phyloP scores from a whole-genome alignment of 2,113 vertebrate species.

The Cynocephalus volans region DNA sequence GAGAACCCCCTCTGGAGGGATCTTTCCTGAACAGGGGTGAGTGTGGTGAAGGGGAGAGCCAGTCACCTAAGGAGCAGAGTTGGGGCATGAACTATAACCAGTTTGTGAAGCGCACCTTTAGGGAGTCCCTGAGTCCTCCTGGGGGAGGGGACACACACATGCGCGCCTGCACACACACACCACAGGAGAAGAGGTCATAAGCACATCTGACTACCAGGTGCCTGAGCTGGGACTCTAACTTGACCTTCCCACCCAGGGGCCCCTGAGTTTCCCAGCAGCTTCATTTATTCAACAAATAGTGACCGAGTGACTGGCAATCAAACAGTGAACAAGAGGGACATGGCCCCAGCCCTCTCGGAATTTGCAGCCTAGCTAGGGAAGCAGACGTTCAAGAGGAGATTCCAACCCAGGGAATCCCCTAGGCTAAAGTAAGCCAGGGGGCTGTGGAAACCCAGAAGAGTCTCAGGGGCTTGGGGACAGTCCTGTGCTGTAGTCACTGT shows the following conservation, averaged over 20 bases:
- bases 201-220: neutral
- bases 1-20: neutral
- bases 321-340: neutral
- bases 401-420: neutral
- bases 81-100: neutral
- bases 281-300: neutral
- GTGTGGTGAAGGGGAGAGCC: neutral
- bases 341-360: neutral
- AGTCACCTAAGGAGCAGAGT: neutral
- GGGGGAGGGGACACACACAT: neutral
- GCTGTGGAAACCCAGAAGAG: neutral
- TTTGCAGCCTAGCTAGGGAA: neutral
- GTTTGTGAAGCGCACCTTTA: neutral
- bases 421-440: neutral
- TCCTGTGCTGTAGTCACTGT: neutral
- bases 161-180: fast-evolving
- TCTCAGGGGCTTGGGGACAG: neutral
- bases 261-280: neutral
- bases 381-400: neutral
- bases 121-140: neutral
- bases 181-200: neutral
- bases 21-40: neutral
- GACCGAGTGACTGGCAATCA: neutral
- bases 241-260: neutral
- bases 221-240: neutral